Conservation (phyloP, 2,888 invertebrate genomes). For the Allolobophora icterica region DNA sequence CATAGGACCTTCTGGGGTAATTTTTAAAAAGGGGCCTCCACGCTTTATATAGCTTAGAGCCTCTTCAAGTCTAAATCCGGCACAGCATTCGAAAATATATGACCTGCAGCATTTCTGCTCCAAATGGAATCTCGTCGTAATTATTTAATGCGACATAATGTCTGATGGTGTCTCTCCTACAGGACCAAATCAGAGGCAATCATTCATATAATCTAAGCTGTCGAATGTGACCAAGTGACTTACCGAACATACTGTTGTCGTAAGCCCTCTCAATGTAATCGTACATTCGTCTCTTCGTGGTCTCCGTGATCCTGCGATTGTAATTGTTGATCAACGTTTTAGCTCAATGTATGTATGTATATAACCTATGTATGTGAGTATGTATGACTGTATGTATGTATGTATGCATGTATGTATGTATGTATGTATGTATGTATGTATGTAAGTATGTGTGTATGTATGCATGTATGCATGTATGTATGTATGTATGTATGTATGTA, state of each 20-base stretch:
- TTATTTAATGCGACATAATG: too few relatives aligned
- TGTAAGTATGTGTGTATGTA: not conserved
- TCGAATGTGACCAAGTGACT: not conserved
- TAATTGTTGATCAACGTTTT: not conserved
- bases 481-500: not conserved
- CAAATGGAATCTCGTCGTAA: too few relatives aligned
- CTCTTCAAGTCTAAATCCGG: too few relatives aligned
- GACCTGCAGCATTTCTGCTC: too few relatives aligned
- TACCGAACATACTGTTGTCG: not conserved
- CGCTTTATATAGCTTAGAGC: too few relatives aligned
- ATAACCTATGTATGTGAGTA: too few relatives aligned
- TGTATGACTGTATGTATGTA: not conserved
- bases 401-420: not conserved
- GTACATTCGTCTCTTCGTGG: conserved; percentile 39
- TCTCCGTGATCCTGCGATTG: conserved; percentile 39
- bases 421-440: not conserved
- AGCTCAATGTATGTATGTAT: not conserved
- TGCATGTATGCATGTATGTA: not conserved
- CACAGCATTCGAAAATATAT: too few relatives aligned
- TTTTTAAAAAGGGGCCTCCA: too few relatives aligned
- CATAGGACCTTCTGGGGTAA: too few relatives aligned
- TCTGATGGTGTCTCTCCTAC: too few relatives aligned
- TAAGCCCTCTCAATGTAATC: conserved; percentile 38
- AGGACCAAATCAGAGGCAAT: too few relatives aligned
- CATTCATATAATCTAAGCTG: not conserved